Conservation (phyloP, 2,113 vertebrate genomes). For the Ammodytes dubius region DNA sequence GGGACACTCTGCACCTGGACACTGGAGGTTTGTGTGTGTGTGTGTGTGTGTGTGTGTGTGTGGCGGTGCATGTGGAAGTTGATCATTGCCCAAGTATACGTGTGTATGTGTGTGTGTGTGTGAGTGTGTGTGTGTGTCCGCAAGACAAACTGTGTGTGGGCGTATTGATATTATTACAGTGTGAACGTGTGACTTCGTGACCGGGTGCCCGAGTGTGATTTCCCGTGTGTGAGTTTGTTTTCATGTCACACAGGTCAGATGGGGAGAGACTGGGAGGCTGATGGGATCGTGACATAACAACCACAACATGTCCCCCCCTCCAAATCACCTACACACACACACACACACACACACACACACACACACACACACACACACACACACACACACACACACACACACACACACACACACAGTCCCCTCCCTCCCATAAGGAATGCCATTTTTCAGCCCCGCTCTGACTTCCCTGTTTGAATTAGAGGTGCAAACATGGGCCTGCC, state of each 20-base stretch:
- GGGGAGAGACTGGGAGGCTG: slow-evolving; percentile 53
- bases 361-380: slow-evolving; percentile 19
- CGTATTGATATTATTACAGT: background rate
- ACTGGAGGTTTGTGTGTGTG: slow-evolving; percentile 15
- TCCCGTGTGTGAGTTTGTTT: slow-evolving; percentile 39
- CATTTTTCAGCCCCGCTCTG: slow-evolving; percentile 72
- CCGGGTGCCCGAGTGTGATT: slow-evolving; percentile 24
- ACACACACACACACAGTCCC: slow-evolving; percentile 27
- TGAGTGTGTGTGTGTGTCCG: background rate
- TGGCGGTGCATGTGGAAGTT: background rate
- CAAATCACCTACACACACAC: background rate
- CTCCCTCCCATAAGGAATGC: slow-evolving; percentile 66
- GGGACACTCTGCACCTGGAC: slow-evolving; percentile 74
- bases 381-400: slow-evolving; percentile 14
- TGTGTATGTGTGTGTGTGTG: slow-evolving; percentile 4
- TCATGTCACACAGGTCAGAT: slow-evolving; percentile 65
- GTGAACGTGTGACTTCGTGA: background rate
- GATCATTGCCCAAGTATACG: slow-evolving; percentile 25
- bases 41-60: slow-evolving; percentile 1
- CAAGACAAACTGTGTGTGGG: background rate
- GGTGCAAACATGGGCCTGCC: slow-evolving; percentile 70
- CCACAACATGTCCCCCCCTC: slow-evolving; percentile 33
- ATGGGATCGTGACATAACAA: slow-evolving; percentile 70
- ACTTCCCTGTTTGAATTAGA: slow-evolving; percentile 82
- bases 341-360: background rate